phyloP scores from a whole-genome alignment of 2,888 invertebrate genomes.

The Frankliniella fusca region DNA sequence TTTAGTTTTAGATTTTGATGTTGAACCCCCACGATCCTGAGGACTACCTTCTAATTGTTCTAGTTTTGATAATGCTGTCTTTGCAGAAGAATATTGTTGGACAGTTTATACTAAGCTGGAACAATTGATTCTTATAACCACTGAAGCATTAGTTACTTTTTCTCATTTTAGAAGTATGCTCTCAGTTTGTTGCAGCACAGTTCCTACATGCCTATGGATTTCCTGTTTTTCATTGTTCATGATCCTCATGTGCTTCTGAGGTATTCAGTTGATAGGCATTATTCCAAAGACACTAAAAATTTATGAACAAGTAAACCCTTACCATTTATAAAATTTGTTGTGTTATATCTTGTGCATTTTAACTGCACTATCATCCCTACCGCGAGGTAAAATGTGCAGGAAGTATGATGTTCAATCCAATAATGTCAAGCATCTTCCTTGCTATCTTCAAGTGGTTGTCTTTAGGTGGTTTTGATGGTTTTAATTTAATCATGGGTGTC shows the following conservation, averaged over 20 bases:
- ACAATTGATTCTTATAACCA: background rate
- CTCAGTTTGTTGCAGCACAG: conserved; percentile 3
- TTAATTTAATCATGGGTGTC: conserved; percentile 1
- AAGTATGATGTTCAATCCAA: background rate
- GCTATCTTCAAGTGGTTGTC: background rate
- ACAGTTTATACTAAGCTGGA: background rate
- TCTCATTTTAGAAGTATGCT: background rate
- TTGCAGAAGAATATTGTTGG: background rate
- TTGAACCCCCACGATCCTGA: conserved; percentile 51
- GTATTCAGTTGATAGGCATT: background rate
- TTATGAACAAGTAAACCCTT: too few relatives aligned
- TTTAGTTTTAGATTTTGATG: conserved; percentile 94
- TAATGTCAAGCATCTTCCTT: background rate
- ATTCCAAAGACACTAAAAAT: background rate
- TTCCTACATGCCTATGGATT: background rate
- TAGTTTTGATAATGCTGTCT: background rate
- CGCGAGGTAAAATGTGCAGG: background rate
- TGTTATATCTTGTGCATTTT: too few relatives aligned
- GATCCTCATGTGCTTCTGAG: background rate
- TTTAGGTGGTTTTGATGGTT: background rate
- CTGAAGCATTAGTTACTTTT: background rate
- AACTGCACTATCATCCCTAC: too few relatives aligned
- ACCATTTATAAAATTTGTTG: too few relatives aligned
- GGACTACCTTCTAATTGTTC: background rate
- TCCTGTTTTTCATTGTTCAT: conserved; percentile 1